Evolutionary conservation across 2,797 vertebrate species (phyloP).

Genomic region (Sylvilagus floridanus): DNA sequence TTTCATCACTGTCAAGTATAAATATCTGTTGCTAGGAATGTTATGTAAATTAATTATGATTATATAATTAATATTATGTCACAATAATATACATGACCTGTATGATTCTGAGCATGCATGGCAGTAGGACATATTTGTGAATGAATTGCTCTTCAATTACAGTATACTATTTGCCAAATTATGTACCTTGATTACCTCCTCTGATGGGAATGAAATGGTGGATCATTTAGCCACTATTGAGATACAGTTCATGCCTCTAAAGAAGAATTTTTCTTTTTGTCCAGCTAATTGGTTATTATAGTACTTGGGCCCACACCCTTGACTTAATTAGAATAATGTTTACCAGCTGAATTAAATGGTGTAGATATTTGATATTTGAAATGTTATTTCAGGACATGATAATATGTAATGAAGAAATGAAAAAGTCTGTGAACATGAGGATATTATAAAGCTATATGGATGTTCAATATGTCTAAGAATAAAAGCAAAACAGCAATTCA

Average conservation of each 20-base stretch:
- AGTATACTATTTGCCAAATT: background rate
- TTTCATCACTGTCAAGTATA: background rate
- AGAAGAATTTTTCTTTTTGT: constrained; percentile 24
- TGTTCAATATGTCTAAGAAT: constrained; percentile 62
- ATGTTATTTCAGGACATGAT: constrained; percentile 51
- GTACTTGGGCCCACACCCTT: constrained; percentile 44
- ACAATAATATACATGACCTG: constrained; percentile 4
- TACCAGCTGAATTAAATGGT: constrained; percentile 53
- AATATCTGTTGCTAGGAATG: constrained; percentile 4
- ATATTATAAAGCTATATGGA: constrained; percentile 57
- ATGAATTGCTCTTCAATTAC: constrained; percentile 40
- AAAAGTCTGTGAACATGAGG: constrained; percentile 56
- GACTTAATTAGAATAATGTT: constrained; percentile 60
- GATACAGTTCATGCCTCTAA: background rate
- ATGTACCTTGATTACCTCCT: background rate
- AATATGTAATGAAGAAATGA: constrained; percentile 59
- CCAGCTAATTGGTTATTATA: constrained; percentile 44
- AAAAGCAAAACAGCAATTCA: constrained; percentile 71
- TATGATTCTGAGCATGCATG: constrained; percentile 4
- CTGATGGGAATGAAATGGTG: constrained; percentile 21
- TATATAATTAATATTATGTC: constrained; percentile 16
- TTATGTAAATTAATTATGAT: background rate
- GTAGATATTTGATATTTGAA: constrained; percentile 71
- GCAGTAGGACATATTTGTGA: background rate
- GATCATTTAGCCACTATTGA: background rate